Percentiles rank a stretch among this genome's conserved stretches.
Conservation (phyloP, 2,113 vertebrate genomes). For the Odocoileus virginianus region DNA sequence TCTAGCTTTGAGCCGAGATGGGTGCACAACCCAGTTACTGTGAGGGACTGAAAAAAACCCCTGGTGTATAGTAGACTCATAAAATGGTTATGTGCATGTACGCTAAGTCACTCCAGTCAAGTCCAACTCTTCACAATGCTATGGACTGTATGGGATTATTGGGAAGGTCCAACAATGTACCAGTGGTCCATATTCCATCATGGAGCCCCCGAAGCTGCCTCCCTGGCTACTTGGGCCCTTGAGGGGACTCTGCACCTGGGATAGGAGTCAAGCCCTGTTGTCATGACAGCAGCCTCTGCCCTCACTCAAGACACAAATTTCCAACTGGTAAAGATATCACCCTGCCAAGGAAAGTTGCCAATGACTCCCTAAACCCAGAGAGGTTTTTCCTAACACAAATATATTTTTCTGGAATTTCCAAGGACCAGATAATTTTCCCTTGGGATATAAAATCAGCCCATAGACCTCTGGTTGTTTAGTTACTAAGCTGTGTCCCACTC, state of each 20-base stretch:
- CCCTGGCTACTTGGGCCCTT: neutral
- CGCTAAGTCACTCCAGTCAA: neutral
- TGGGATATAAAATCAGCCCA: neutral
- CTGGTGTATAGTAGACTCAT: neutral
- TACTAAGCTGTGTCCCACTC: neutral
- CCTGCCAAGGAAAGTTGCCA: neutral
- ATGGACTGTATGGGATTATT: neutral
- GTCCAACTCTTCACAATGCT: neutral
- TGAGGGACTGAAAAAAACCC: neutral
- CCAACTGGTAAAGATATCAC: neutral
- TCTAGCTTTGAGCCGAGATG: neutral
- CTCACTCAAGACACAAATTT: neutral
- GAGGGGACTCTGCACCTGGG: fast-evolving
- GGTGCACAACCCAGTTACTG: neutral
- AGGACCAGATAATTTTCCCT: neutral
- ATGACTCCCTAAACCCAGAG: neutral
- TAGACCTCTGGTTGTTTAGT: neutral
- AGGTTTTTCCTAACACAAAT: neutral
- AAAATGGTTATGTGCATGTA: neutral
- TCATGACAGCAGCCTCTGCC: neutral
- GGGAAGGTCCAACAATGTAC: neutral
- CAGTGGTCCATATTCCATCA: neutral
- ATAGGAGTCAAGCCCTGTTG: neutral
- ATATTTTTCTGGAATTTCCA: neutral
- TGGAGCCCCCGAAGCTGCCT: fast-evolving